Percentiles rank a stretch among this genome's conserved stretches.
Conservation (phyloP, 2,113 vertebrate species). For the Trogon surrucura region DNA sequence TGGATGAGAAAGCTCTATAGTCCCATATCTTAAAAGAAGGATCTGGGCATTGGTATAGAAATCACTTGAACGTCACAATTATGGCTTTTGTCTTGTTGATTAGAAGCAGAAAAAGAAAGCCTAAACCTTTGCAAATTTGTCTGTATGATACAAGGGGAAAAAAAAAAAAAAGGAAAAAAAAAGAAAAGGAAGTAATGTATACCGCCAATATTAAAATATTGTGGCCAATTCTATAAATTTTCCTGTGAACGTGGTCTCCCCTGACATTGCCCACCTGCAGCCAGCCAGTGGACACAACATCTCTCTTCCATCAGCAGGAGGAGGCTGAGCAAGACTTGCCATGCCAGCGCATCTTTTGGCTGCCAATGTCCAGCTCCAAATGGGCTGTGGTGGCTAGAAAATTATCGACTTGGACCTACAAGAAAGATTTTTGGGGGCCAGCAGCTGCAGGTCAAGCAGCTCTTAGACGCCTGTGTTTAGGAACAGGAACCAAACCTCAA, state of each 20-base stretch:
- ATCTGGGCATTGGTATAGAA: background rate
- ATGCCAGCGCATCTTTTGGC: background rate
- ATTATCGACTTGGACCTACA: rapidly evolving
- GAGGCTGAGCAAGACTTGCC: background rate
- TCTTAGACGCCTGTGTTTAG: background rate
- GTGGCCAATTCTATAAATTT: background rate
- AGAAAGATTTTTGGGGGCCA: background rate
- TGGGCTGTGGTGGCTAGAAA: background rate
- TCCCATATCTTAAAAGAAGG: background rate
- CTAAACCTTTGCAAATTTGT: background rate
- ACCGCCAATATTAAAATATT: background rate
- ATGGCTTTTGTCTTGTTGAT: background rate
- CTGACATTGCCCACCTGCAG: background rate
- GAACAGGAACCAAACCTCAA: background rate
- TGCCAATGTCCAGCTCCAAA: background rate
- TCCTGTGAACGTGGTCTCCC: background rate
- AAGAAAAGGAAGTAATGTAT: rapidly evolving
- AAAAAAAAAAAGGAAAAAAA: rapidly evolving
- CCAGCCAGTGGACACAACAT: background rate
- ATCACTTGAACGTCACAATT: background rate
- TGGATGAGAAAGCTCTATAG: background rate
- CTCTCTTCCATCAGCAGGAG: background rate
- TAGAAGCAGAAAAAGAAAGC: background rate
- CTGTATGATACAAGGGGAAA: background rate
- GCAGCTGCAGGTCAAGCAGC: background rate